These are phyloP conservation scores for Macrostomum lignano DNA, from an alignment of 1,140 invertebrate genomes.

Conservation along the genomic window DNA sequence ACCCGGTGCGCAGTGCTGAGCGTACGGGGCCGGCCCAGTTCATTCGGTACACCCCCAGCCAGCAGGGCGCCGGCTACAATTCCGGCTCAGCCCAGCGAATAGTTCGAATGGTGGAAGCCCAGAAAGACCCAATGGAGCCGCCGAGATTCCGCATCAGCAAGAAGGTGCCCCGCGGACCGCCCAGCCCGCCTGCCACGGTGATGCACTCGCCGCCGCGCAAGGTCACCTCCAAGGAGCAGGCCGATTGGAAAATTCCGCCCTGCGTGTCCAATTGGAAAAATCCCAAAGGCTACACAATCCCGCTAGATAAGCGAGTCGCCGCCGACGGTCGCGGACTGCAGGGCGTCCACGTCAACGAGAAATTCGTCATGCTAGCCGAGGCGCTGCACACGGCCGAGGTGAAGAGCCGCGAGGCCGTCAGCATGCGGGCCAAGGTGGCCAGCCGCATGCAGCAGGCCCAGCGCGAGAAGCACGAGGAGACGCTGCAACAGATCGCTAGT, in stretches of 20 bases:
- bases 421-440: slow-evolving; percentile 73
- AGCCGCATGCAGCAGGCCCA: slow-evolving; percentile 85
- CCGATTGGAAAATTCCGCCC: slow-evolving; percentile 98
- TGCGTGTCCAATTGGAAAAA: slow-evolving; percentile 99
- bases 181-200: slow-evolving; percentile 79
- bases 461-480: slow-evolving; percentile 90
- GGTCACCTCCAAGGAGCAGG: slow-evolving; percentile 75
- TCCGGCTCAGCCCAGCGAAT: slow-evolving; percentile 88
- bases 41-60: slow-evolving; percentile 74
- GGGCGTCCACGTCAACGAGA: slow-evolving; percentile 89
- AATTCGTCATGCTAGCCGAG: slow-evolving; percentile 89
- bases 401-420: slow-evolving; percentile 79
- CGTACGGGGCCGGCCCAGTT: slow-evolving; percentile 69
- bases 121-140: slow-evolving; percentile 90
- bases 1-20: slow-evolving; percentile 65
- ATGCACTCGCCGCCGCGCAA: slow-evolving; percentile 88
- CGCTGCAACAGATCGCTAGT: slow-evolving; percentile 62
- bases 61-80: slow-evolving; percentile 74
- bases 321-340: slow-evolving; percentile 87
- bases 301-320: slow-evolving; percentile 80
- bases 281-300: slow-evolving; percentile 89
- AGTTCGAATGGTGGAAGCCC: slow-evolving; percentile 74
- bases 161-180: slow-evolving; percentile 70
- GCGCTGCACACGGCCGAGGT: slow-evolving; percentile 87
- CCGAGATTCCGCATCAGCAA: slow-evolving; percentile 49